These are phyloP conservation scores for Elmis aenea DNA, from an alignment of 2,888 invertebrate genomes.

Conservation along the genomic window DNA sequence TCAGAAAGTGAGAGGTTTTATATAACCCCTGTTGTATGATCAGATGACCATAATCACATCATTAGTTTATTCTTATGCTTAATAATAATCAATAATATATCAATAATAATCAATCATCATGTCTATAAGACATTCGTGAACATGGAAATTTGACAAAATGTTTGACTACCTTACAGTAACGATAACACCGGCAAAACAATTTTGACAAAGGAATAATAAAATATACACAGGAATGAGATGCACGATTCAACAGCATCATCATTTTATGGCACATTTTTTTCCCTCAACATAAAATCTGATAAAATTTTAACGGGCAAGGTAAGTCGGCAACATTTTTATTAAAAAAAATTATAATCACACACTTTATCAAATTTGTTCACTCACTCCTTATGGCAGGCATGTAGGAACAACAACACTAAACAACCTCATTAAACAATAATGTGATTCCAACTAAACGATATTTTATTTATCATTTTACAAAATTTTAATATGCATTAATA, in stretches of 20 bases:
- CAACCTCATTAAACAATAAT: constrained; percentile 22
- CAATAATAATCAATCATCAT: constrained; percentile 40
- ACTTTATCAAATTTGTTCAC: constrained; percentile 47
- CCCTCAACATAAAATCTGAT: constrained; percentile 13
- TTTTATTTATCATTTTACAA: constrained; percentile 31
- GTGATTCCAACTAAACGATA: constrained; percentile 38
- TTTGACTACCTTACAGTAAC: constrained; percentile 37
- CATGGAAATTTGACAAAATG: constrained; percentile 47
- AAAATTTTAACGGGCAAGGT: constrained; percentile 34
- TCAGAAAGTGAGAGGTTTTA: constrained; percentile 54
- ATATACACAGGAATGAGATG: constrained; percentile 23
- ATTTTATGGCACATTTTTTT: constrained; percentile 27
- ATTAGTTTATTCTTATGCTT: constrained; percentile 51
- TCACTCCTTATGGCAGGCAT: constrained; percentile 37
- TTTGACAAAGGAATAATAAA: constrained; percentile 19
- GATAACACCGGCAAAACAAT: too few relatives aligned
- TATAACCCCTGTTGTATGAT: constrained; percentile 53
- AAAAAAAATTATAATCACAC: constrained; percentile 38
- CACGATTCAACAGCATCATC: constrained; percentile 14
- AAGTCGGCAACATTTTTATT: constrained; percentile 34
- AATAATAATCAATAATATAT: constrained; percentile 49
- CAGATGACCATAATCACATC: constrained; percentile 68
- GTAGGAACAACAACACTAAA: constrained; percentile 27
- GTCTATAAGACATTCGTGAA: constrained; percentile 46
- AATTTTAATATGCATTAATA: constrained; percentile 26